phyloP scores from a whole-genome alignment of 1,140 invertebrate genomes.

The Bursaphelenchus mucronatus region DNA sequence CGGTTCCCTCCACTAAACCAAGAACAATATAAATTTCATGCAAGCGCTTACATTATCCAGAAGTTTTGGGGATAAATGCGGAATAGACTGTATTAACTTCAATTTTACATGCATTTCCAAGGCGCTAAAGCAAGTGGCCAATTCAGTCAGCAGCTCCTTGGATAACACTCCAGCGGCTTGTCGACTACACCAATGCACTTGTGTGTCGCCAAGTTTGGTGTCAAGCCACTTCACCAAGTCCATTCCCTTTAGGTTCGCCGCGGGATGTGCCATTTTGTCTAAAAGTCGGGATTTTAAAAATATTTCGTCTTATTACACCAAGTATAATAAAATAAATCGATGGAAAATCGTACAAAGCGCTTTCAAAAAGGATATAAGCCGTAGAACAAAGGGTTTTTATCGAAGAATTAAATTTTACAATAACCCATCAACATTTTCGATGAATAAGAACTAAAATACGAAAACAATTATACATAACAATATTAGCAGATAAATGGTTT shows the following conservation, averaged over 20 bases:
- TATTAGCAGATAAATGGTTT: too few species aligned
- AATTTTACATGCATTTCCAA: conserved; percentile 45
- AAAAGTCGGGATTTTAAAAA: too few species aligned
- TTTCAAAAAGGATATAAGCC: too few species aligned
- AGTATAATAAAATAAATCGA: too few species aligned
- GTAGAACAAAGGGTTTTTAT: too few species aligned
- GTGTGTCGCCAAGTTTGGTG: conserved; percentile 42
- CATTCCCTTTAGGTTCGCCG: conserved; percentile 17
- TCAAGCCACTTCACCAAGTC: conserved; percentile 42
- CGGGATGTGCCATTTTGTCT: background rate
- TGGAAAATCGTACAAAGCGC: too few species aligned
- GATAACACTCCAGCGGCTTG: conserved; percentile 35
- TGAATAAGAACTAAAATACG: too few species aligned
- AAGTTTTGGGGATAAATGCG: conserved; percentile 45
- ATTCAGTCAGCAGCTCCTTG: conserved; percentile 42
- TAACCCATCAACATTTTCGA: too few species aligned
- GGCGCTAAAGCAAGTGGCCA: conserved; percentile 44
- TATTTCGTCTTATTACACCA: too few species aligned
- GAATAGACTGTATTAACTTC: conserved; percentile 47
- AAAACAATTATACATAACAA: too few species aligned
- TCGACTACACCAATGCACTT: conserved; percentile 37
- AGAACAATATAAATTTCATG: conserved; percentile 19
- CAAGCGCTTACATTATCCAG: conserved; percentile 26
- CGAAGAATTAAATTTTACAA: too few species aligned
- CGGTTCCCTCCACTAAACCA: conserved; percentile 39